Conservation (phyloP, 2,888 invertebrate species). For the Drosophila kuntzei region DNA sequence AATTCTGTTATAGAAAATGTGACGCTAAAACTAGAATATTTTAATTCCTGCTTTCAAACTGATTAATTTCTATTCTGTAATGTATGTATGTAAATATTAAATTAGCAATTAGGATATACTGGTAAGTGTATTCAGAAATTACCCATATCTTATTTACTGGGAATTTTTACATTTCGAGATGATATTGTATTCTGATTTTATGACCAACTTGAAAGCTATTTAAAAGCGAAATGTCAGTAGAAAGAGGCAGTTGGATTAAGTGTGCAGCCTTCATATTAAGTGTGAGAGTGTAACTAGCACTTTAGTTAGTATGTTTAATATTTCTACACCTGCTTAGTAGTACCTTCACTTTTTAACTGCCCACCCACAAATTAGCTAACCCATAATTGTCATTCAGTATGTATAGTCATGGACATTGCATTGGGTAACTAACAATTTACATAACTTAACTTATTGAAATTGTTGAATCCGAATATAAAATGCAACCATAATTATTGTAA, state of each 20-base stretch:
- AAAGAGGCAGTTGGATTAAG: background rate
- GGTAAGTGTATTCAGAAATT: background rate
- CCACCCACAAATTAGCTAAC: conserved; percentile 54
- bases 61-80: conserved; percentile 2
- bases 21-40: background rate
- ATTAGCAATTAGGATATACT: background rate
- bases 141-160: too few species aligned
- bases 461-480: conserved; percentile 12
- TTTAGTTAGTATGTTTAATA: conserved; percentile 1
- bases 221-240: background rate
- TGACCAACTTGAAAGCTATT: background rate
- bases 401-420: conserved; percentile 20
- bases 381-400: conserved; percentile 61
- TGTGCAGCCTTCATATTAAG: background rate
- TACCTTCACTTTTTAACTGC: conserved; percentile 59
- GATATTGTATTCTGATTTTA: background rate
- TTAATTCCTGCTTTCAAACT: conserved; percentile 20
- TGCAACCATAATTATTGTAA: conserved; percentile 35
- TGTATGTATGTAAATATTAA: background rate
- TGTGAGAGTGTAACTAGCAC: conserved; percentile 9
- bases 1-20: background rate
- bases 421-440: conserved; percentile 47
- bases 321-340: conserved; percentile 14
- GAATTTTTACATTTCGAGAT: background rate
- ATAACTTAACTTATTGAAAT: conserved; percentile 40